These are phyloP conservation scores for Neocrepidodera transversa DNA, from an alignment of 2,888 invertebrate species.

Conservation along the genomic window DNA sequence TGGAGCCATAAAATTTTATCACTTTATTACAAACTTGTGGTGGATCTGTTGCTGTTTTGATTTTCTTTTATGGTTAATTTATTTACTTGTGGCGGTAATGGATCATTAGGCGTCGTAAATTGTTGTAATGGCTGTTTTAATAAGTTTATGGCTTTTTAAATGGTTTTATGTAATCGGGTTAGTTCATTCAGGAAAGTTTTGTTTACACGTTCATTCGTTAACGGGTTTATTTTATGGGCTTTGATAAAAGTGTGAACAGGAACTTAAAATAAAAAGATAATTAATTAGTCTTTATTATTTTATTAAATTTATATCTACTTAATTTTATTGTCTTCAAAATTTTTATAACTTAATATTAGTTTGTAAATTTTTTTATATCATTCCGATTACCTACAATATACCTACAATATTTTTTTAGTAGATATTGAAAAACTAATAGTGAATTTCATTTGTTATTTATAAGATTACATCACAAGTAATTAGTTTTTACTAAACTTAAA, in stretches of 20 bases:
- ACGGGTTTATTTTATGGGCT: constrained; percentile 1
- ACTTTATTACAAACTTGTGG: constrained; percentile 42
- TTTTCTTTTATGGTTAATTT: constrained; percentile 41
- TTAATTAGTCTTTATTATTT: too few relatives aligned
- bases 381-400: too few relatives aligned
- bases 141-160: constrained; percentile 46
- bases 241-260: background rate
- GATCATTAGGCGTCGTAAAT: constrained; percentile 36
- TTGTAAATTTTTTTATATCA: too few relatives aligned
- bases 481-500: too few relatives aligned
- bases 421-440: too few relatives aligned
- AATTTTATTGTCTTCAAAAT: too few relatives aligned
- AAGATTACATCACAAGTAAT: too few relatives aligned
- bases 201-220: constrained; percentile 22
- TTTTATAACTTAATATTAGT: too few relatives aligned
- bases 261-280: too few relatives aligned
- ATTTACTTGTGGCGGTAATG: constrained; percentile 39
- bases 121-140: constrained; percentile 34
- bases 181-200: constrained; percentile 26
- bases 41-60: constrained; percentile 39
- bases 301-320: too few relatives aligned
- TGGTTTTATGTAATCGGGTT: constrained; percentile 32
- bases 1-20: constrained; percentile 45
- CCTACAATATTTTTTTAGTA: too few relatives aligned
- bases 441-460: too few relatives aligned